These are phyloP conservation scores for Myathropa florea DNA, from an alignment of 2,888 invertebrate genomes.

Conservation along the genomic window DNA sequence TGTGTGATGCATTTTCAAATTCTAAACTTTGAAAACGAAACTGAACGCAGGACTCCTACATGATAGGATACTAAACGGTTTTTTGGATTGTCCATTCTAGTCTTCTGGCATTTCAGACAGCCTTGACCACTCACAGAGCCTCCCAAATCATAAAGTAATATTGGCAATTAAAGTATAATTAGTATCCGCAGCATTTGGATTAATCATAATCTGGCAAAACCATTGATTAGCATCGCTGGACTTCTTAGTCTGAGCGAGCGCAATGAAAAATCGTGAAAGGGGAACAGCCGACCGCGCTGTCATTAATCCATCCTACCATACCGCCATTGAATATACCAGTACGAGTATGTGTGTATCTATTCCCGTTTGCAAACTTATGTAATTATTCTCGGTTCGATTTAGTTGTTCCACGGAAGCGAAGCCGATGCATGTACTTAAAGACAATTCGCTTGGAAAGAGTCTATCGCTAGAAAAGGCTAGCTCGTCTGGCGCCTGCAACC, in stretches of 20 bases:
- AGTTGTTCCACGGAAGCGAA: conserved; percentile 63
- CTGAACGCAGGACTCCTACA: too few relatives aligned
- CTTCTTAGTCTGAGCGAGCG: conserved; percentile 6
- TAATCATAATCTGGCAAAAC: conserved; percentile 25
- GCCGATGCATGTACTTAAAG: conserved; percentile 20
- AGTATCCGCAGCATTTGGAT: conserved; percentile 31
- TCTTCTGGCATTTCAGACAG: neutral
- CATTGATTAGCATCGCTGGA: conserved; percentile 28
- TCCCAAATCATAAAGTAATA: neutral
- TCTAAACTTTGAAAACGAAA: too few relatives aligned
- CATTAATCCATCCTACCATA: conserved; percentile 35
- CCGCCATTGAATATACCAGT: neutral
- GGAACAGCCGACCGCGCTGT: conserved; percentile 29
- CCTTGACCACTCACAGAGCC: neutral
- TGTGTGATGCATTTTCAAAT: neutral
- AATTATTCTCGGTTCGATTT: conserved; percentile 69
- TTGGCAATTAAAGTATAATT: conserved; percentile 59
- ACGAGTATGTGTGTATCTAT: neutral
- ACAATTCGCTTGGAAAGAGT: conserved; percentile 18
- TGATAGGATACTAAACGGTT: too few relatives aligned
- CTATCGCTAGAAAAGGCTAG: conserved; percentile 2
- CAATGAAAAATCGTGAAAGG: conserved; percentile 41
- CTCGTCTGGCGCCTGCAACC: conserved; percentile 35
- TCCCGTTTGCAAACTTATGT: conserved; percentile 56
- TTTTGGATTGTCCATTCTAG: too few relatives aligned